phyloP scores from a whole-genome alignment of 1,140 invertebrate species.

The Macrobrachium rosenbergii region DNA sequence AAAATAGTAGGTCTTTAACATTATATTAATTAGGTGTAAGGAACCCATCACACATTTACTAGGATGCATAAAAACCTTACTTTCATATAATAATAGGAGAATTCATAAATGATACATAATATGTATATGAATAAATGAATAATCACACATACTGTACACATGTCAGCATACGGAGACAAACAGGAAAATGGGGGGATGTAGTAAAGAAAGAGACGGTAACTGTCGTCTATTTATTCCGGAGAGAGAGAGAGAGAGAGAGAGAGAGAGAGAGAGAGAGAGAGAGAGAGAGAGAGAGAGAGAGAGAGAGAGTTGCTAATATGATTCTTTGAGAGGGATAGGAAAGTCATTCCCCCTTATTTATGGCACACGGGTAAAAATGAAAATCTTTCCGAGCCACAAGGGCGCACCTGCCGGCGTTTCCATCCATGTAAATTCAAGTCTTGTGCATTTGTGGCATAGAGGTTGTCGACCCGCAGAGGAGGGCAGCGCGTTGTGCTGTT shows the following conservation, averaged over 20 bases:
- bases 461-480: not conserved
- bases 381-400: conserved; percentile 15
- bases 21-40: too few species aligned
- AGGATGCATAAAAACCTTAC: too few species aligned
- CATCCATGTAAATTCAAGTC: not conserved
- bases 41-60: too few species aligned
- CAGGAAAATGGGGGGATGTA: not conserved
- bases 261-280: conserved; percentile 6
- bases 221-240: not conserved
- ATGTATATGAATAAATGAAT: too few species aligned
- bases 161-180: not conserved
- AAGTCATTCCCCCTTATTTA: conserved; percentile 60
- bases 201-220: not conserved
- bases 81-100: too few species aligned
- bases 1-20: too few species aligned
- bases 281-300: conserved; percentile 7
- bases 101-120: too few species aligned
- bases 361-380: conserved; percentile 49
- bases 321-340: conserved; percentile 60
- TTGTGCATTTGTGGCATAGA: not conserved
- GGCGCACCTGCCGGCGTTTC: conserved; percentile 21
- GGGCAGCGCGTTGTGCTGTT: not conserved
- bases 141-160: too few species aligned
- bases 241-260: conserved; percentile 6
- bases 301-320: conserved; percentile 52